These are phyloP conservation scores for Drosophila atripex DNA, from an alignment of 2,888 invertebrate genomes.

Conservation along the genomic window DNA sequence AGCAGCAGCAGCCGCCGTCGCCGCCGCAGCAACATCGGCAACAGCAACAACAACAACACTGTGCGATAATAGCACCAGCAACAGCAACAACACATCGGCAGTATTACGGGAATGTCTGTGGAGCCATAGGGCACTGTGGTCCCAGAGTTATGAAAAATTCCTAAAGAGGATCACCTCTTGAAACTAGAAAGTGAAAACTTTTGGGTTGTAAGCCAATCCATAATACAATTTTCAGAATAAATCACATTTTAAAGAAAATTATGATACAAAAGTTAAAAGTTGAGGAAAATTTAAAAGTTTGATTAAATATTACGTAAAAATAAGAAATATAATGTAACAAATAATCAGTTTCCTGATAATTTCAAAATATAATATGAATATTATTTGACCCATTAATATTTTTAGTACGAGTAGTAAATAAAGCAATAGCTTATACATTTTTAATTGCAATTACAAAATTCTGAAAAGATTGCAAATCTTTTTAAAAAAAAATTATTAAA, in stretches of 20 bases:
- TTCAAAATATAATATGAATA: too few species aligned
- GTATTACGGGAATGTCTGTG: slow-evolving; percentile 19
- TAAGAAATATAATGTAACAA: too few species aligned
- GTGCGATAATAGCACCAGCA: slow-evolving; percentile 40
- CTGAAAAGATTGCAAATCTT: background rate
- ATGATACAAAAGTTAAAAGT: too few species aligned
- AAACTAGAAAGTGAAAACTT: slow-evolving; percentile 1
- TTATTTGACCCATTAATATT: background rate
- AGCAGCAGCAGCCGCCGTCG: slow-evolving; percentile 20
- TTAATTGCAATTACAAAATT: too few species aligned
- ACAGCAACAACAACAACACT: slow-evolving; percentile 11
- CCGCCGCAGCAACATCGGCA: slow-evolving; percentile 12
- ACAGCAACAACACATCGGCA: slow-evolving; percentile 13
- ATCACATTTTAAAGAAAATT: too few species aligned
- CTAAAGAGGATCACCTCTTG: background rate
- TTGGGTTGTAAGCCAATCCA: too few species aligned
- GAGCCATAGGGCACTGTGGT: slow-evolving; percentile 33
- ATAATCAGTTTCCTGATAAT: too few species aligned
- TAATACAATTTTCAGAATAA: too few species aligned
- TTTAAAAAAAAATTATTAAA: background rate
- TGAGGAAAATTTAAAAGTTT: too few species aligned
- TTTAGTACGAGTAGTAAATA: too few species aligned
- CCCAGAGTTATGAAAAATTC: slow-evolving; percentile 6
- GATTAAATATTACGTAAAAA: too few species aligned
- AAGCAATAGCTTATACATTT: too few species aligned